These are phyloP conservation scores for Neosilurus hyrtlii DNA, from an alignment of 2,797 vertebrate genomes.

Conservation along the genomic window DNA sequence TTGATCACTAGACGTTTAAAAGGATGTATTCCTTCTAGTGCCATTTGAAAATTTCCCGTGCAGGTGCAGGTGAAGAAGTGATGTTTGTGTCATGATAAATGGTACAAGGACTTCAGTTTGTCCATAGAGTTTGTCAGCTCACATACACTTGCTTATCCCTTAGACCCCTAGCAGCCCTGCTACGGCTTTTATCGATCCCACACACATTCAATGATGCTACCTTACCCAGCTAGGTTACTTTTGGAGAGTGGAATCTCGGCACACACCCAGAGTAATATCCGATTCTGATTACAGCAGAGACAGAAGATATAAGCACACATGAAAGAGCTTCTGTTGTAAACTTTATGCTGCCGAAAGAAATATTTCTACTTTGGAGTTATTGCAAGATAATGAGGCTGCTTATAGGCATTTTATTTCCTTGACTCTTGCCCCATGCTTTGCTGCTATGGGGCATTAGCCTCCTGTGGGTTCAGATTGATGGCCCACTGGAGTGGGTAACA, in stretches of 20 bases:
- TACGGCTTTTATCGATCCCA: constrained; percentile 41
- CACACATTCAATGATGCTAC: constrained; percentile 23
- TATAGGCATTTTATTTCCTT: constrained; percentile 43
- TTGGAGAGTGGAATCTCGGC: constrained; percentile 1
- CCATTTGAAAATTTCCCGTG: neutral
- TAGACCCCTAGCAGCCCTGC: constrained; percentile 25
- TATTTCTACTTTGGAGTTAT: constrained; percentile 46
- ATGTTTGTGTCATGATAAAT: constrained; percentile 24
- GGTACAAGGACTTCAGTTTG: constrained; percentile 18
- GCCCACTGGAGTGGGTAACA: constrained; percentile 55
- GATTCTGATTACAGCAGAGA: constrained; percentile 29
- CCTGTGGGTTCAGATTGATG: constrained; percentile 57
- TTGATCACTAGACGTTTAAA: neutral
- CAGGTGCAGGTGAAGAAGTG: neutral
- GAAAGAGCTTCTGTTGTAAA: constrained; percentile 3
- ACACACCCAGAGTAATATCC: constrained; percentile 18
- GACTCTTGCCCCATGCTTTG: constrained; percentile 52
- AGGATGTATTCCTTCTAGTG: neutral
- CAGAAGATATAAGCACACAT: neutral
- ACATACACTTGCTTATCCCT: constrained; percentile 7
- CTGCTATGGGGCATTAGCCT: constrained; percentile 35
- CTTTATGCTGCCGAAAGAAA: constrained; percentile 47
- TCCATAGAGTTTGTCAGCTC: neutral
- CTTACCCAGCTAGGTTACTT: constrained; percentile 34
- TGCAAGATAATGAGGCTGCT: constrained; percentile 51